Base-by-base conservation (phyloP, 2,888 invertebrate genomes). In the Dryobotodes eremita region DNA sequence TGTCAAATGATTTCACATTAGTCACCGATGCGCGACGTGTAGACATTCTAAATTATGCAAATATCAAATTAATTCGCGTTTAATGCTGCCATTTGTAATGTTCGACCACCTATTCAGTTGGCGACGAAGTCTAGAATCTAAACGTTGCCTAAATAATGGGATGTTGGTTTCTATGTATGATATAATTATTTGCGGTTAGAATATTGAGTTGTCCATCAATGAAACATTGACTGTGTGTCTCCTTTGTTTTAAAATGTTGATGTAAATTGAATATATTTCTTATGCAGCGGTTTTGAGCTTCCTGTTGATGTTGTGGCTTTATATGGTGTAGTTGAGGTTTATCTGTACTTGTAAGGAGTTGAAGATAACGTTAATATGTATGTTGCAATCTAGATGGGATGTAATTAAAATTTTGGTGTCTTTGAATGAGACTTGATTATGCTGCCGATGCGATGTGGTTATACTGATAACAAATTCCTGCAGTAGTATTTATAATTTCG, bases 41-140 rank as follows among this genome's bases (percentile, higher is more conserved):
- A 77, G 70, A 78, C 82, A 79, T 69, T 73, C 61, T 85, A 89
- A 88, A 83, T 82, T 89, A 89, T 90, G 88, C 84, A 75, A 90
- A 90, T 87, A 72, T 74, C 50, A 2, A 71, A 90, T 86, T 78
- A 79, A 90, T 86, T 85, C 78, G 36, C 61, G 77, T 72, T 78
- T 82, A 82, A 85, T 79, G 75, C 64, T 73, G 76, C 79, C 79
- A 89, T 85, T 85, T 84, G 75, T 77, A 78, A 73, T 77, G 71
- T 75, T 75, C 66, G 79, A 79, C 77, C 81, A 80, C 87, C 84
- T 80, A 79, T 86, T 83, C 72, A 61, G 77, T 69, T n/a, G 10
- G 68, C 57, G 65, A 85, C 86, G 85, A 85, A 86, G 88, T 86
- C 86, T 89, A 88, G 86, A 83, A 84, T 87, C 70, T 72, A 79